Conservation (phyloP, 2,888 invertebrate species). For the Hirudinaria manillensis region DNA sequence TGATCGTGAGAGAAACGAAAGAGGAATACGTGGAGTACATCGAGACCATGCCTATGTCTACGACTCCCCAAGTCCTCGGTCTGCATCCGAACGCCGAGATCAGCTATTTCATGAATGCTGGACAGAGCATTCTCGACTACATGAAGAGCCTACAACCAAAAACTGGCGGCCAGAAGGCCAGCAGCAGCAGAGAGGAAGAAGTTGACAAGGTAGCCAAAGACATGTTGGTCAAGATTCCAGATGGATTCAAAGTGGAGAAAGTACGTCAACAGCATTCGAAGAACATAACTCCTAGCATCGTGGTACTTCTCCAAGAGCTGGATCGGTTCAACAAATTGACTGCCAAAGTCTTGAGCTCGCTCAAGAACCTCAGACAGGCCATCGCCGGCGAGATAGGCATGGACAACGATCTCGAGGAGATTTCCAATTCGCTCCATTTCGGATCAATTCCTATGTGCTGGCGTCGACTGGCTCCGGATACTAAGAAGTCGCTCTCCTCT, state of each 20-base stretch:
- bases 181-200: constrained; percentile 77
- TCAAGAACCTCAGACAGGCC: constrained; percentile 67
- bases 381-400: constrained; percentile 85
- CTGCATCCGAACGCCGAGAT: constrained; percentile 91
- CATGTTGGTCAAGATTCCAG: constrained; percentile 70
- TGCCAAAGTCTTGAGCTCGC: constrained; percentile 65
- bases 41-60: constrained; percentile 73
- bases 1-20: constrained; percentile 60
- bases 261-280: constrained; percentile 73
- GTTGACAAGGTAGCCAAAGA: constrained; percentile 74
- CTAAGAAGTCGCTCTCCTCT: constrained; percentile 74
- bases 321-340: constrained; percentile 79
- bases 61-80: constrained; percentile 84
- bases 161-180: constrained; percentile 66
- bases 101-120: constrained; percentile 81
- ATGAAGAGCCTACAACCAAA: constrained; percentile 83
- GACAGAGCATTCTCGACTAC: constrained; percentile 76
- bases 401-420: constrained; percentile 76
- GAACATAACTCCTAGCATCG: constrained; percentile 73
- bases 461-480: constrained; percentile 75
- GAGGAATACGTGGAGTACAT: constrained; percentile 64
- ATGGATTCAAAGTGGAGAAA: constrained; percentile 71
- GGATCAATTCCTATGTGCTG: constrained; percentile 75
- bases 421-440: constrained; percentile 75
- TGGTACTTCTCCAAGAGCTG: constrained; percentile 78